phyloP scores from a whole-genome alignment of 2,113 vertebrate genomes.

The Myotis yumanensis region DNA sequence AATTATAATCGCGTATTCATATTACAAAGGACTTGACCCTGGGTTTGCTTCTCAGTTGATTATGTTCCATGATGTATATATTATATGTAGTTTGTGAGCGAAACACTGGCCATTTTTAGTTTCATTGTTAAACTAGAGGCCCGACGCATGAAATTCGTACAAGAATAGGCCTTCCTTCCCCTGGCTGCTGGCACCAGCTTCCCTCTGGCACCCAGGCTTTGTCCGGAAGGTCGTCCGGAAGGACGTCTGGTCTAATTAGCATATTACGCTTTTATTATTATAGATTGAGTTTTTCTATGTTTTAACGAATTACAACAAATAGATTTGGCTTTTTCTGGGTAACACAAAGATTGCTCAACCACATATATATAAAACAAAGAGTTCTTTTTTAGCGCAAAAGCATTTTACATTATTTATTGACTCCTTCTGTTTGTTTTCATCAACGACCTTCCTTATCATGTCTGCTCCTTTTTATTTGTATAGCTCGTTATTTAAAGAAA shows the following conservation, averaged over 20 bases:
- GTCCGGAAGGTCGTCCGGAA: too few species aligned
- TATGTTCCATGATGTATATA: slow-evolving; percentile 78
- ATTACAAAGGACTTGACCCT: slow-evolving; percentile 60
- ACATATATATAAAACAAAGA: slow-evolving; percentile 77
- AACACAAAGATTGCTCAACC: slow-evolving; percentile 79
- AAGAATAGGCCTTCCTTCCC: too few species aligned
- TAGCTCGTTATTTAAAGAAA: slow-evolving; percentile 77
- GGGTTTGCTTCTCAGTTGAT: slow-evolving; percentile 66
- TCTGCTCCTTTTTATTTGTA: slow-evolving; percentile 71
- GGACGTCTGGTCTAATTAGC: too few species aligned
- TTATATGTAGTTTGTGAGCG: slow-evolving; percentile 66
- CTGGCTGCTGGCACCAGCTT: too few species aligned
- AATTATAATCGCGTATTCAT: slow-evolving; percentile 62
- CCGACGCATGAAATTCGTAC: too few species aligned
- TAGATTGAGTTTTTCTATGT: slow-evolving; percentile 80
- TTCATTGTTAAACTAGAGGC: slow-evolving; percentile 68
- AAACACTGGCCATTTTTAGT: slow-evolving; percentile 73
- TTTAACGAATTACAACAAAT: slow-evolving; percentile 79
- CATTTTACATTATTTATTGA: slow-evolving; percentile 88
- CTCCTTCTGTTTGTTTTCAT: slow-evolving; percentile 77
- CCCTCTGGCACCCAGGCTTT: too few species aligned
- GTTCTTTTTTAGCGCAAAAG: slow-evolving; percentile 84
- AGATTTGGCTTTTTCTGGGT: slow-evolving; percentile 82
- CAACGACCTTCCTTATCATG: slow-evolving; percentile 77
- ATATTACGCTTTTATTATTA: too few species aligned